phyloP scores from a whole-genome alignment of 2,797 vertebrate genomes.

The Muraenolepis orangiensis region DNA sequence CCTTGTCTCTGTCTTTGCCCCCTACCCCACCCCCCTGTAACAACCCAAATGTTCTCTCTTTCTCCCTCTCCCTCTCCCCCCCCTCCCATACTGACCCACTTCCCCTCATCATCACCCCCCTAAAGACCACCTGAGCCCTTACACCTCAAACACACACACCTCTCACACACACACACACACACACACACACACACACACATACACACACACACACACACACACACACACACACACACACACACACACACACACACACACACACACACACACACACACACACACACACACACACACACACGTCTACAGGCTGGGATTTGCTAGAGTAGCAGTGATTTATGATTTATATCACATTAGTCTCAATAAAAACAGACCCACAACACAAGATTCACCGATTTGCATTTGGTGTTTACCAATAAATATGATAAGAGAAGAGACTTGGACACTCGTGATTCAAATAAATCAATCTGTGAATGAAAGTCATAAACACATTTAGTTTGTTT shows the following conservation, averaged over 20 bases:
- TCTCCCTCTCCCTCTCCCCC: conserved; percentile 48
- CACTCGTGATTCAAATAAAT: background rate
- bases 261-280: background rate
- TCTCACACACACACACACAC: conserved; percentile 22
- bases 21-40: conserved; percentile 52
- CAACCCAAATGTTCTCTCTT: conserved; percentile 64
- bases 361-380: background rate
- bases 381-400: background rate
- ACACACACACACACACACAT: background rate
- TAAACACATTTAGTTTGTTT: too few species aligned
- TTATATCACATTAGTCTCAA: background rate
- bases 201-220: too few species aligned
- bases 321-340: background rate
- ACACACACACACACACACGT: background rate
- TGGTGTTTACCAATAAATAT: background rate
- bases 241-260: conserved; percentile 14
- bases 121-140: conserved; percentile 70
- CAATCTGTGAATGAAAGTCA: too few species aligned
- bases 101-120: conserved; percentile 59
- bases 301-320: background rate
- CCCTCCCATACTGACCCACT: conserved; percentile 73
- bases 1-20: conserved; percentile 58
- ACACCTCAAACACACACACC: conserved; percentile 13
- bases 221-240: background rate
- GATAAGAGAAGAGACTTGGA: background rate